Percentiles rank a stretch among this genome's conserved stretches.
Evolutionary conservation across 2,888 invertebrate genomes (phyloP).

Genomic region (Osedax frankpressi): DNA sequence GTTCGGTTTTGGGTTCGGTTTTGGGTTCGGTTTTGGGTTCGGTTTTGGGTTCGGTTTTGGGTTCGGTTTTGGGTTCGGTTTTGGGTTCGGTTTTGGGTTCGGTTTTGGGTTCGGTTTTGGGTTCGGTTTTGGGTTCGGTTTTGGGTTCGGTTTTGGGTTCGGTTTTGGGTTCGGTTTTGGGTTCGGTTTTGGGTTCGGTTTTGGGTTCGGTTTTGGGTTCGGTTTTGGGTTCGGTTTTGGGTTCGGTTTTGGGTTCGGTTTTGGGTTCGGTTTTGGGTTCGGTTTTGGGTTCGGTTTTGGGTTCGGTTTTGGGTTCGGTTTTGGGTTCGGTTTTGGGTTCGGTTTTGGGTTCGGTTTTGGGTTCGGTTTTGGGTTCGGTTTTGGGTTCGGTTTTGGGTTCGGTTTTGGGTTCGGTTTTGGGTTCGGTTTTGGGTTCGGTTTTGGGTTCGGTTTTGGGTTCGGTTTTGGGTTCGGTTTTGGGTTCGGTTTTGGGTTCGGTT

Average conservation of each 20-base stretch:
- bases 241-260: conserved; percentile 26
- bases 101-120: too few relatives aligned
- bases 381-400: conserved; percentile 1
- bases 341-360: conserved; percentile 31
- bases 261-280: conserved; percentile 29
- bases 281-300: conserved; percentile 26
- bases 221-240: conserved; percentile 29
- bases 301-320: conserved; percentile 26
- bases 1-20: too few relatives aligned
- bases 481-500: conserved; percentile 27
- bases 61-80: too few relatives aligned
- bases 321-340: conserved; percentile 29
- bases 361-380: conserved; percentile 25
- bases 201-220: too few relatives aligned
- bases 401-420: conserved; percentile 25
- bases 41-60: too few relatives aligned
- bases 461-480: conserved; percentile 30
- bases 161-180: too few relatives aligned
- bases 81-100: too few relatives aligned
- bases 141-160: too few relatives aligned
- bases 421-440: conserved; percentile 28
- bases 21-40: too few relatives aligned
- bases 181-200: too few relatives aligned
- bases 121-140: too few relatives aligned
- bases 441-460: conserved; percentile 30